These are phyloP conservation scores for Anorthoa munda DNA, from an alignment of 2,888 invertebrate species.

Conservation along the genomic window DNA sequence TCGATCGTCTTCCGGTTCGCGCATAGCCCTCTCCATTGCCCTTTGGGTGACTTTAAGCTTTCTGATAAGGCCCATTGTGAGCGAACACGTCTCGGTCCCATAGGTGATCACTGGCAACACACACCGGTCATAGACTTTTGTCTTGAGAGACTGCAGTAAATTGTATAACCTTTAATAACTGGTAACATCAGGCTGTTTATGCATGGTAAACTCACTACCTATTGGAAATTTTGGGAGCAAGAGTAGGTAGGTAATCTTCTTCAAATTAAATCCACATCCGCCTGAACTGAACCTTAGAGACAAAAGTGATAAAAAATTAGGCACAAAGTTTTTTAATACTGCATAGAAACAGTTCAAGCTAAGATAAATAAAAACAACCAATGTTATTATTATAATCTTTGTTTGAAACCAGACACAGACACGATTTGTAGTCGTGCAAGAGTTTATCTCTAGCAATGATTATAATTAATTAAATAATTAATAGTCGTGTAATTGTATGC, in stretches of 20 bases:
- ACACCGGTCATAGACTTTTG: too few relatives aligned
- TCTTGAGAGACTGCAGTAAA: too few relatives aligned
- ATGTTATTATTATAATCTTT: slow-evolving; percentile 29
- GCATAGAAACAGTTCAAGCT: slow-evolving; percentile 15
- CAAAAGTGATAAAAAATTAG: slow-evolving; percentile 6
- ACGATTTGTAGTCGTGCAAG: slow-evolving; percentile 32
- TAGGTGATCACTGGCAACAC: too few relatives aligned
- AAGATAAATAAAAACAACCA: slow-evolving; percentile 13
- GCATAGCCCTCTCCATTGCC: too few relatives aligned
- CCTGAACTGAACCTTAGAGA: background rate
- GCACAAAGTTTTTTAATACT: slow-evolving; percentile 10
- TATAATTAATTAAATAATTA: slow-evolving; percentile 40
- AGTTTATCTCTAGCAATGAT: slow-evolving; percentile 27
- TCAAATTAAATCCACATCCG: background rate
- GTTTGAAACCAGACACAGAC: slow-evolving; percentile 14
- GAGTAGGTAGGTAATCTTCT: background rate
- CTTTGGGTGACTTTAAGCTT: too few relatives aligned
- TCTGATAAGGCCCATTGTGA: too few relatives aligned
- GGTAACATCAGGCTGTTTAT: too few relatives aligned
- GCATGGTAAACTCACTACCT: too few relatives aligned
- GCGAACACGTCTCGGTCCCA: too few relatives aligned
- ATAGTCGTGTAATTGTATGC: slow-evolving; percentile 27
- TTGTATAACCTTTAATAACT: too few relatives aligned
- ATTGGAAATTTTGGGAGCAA: background rate
- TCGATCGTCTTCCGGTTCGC: too few relatives aligned